Base-by-base conservation (phyloP, 2,888 invertebrate genomes). In the Tinea pellionella region DNA sequence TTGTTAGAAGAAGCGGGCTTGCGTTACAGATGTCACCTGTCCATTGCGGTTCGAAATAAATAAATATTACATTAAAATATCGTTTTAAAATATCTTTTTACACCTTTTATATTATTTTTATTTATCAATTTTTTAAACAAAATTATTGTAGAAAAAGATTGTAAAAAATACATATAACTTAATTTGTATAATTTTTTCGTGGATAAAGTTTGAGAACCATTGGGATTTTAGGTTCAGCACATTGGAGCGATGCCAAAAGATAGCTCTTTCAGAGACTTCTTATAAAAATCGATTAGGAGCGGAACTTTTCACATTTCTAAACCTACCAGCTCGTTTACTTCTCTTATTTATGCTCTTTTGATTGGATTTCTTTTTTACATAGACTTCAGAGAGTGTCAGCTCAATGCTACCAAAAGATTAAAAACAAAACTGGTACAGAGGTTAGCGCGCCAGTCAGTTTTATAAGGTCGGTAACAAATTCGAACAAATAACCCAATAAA, bases 161-260 rank as follows among this genome's bases (percentile, higher is more conserved):
- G 24, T 3, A 24, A 2, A 41, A n/a, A 41, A 4, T 41, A 12
- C 8, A 8, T 41, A 6, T 41, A 61, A 60, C 60, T 56, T 47
- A 41, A 41, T n/a, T 41, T 8, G 12, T 41, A 6, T 41, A 8
- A 13, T 12, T 13, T 41, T 41, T 41, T 6, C 2, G 41, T 12
- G 12, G 4, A 13, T 41, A 41, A 15, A 47, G 47, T 47, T 47
- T 47, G 47, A n/a, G 15, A 15, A 47, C 2, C 47, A 47, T 13
- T 47, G 47, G 6, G 47, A n/a, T 16, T n/a, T 13, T 47, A 13
- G 47, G 61, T 57, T 59, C 56, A 37, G 37, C 13, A 12, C 53
- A 60, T 68, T 79, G 80, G 79, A 71, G 63, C 57, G 57, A 56
- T 59, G 77, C 80, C 81, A 81, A 70, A 62, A 67, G 67, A 67